Base-by-base conservation (phyloP, 2,797 vertebrate genomes). In the Melanotaenia trifasciata region DNA sequence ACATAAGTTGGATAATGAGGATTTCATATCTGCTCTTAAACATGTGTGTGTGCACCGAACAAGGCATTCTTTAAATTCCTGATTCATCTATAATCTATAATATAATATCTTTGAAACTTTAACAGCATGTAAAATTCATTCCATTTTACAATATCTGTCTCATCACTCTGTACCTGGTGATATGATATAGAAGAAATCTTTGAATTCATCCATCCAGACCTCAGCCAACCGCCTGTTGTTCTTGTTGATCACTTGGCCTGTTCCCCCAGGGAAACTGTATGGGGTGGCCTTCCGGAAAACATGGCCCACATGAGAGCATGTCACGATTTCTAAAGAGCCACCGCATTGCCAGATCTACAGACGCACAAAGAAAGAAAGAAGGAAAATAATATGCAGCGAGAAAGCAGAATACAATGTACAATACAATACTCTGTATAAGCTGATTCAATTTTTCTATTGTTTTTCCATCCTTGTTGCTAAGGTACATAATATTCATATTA, bases 111-210 rank as follows among this genome's bases (percentile, higher is more conserved):
- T 24, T 50, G 3, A 59, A 78, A 63, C 43, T 26, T 71, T 28
- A 53, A 32, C 40, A 33, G 35, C 61, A 20, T 43, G 26, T 47
- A 58, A 38, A 65, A 69, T 30, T 70, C 4, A 33, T 26, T 38
- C 13, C 20, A 40, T 61, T 73, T 83, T 6, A 69, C 14, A 12
- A 20, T 30, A 10, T 57, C 47, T 24, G 35, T 22, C 1, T 1
- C 43, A 45, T 45, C 43, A 47, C 45, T 20, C 18, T 47, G 18
- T 47, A 99, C 98, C 98, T 90, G 98, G 98, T 24, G 98, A 99
- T 86, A 99, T 99, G 87, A 99, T 98, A 30, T 99, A 99, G 92
- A 99, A 99, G 93, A 99, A 99, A 74, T 99, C 97, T 92, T 99
- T 99, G 84, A 99, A 99, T 79, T 98, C 97, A 53, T 99, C 95